These are phyloP conservation scores for Lasioglossum oenotherae DNA, from an alignment of 2,888 invertebrate genomes.

Conservation along the genomic window DNA sequence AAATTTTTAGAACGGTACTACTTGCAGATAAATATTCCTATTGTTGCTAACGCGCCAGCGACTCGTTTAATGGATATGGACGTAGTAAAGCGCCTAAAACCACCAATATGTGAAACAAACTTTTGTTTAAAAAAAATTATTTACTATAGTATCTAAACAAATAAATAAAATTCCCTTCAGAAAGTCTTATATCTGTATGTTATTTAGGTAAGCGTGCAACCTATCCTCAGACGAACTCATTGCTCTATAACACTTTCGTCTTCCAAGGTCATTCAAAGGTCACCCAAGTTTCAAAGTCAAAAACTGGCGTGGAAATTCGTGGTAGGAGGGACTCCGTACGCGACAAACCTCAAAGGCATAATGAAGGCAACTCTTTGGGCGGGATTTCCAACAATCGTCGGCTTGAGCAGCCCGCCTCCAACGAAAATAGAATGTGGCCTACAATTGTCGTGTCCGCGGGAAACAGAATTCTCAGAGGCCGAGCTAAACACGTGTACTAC, in stretches of 20 bases:
- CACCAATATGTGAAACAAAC: not conserved
- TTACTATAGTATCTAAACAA: no score
- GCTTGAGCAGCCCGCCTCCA: conserved; percentile 12
- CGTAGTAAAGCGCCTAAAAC: not conserved
- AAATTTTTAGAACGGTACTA: no score
- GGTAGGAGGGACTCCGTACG: not conserved
- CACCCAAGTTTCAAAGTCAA: not conserved
- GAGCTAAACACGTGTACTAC: conserved; percentile 41
- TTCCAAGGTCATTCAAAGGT: not conserved
- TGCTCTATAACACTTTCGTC: not conserved
- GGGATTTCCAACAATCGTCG: conserved; percentile 47
- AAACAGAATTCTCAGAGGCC: conserved; percentile 34
- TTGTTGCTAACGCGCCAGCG: not conserved
- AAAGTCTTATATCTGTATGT: not conserved
- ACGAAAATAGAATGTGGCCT: conserved; percentile 55
- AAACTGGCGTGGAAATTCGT: not conserved
- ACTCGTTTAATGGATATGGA: not conserved
- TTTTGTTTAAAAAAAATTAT: not conserved
- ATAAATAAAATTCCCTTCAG: no score
- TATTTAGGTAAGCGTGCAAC: not conserved
- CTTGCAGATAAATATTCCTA: not conserved
- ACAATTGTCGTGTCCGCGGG: conserved; percentile 50
- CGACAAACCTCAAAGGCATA: conserved; percentile 32
- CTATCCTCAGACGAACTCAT: not conserved
- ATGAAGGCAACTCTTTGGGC: conserved; percentile 35